Conservation (phyloP, 2,113 vertebrate species). For the Pogonocichla stellata region DNA sequence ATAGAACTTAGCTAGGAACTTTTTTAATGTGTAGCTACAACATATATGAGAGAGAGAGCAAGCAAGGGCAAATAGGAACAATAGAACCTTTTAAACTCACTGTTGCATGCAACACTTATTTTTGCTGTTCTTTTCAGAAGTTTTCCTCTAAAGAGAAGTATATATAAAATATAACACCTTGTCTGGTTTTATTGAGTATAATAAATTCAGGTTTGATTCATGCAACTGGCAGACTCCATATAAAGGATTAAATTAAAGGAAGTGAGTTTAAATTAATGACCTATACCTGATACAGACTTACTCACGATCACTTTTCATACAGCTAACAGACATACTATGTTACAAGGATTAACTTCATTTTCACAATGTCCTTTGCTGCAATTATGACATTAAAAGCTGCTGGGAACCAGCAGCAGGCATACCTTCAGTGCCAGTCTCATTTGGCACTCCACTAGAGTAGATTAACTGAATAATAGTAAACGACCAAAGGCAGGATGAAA, state of each 20-base stretch:
- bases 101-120: not conserved
- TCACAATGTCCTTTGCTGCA: not conserved
- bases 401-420: not conserved
- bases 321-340: not conserved
- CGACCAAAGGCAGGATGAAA: not conserved
- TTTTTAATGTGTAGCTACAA: not conserved
- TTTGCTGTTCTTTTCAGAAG: not conserved
- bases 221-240: not conserved
- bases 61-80: not conserved
- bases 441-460: not conserved
- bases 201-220: not conserved
- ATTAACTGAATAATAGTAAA: not conserved
- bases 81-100: not conserved
- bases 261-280: not conserved
- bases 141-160: not conserved
- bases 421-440: not conserved
- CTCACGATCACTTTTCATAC: not conserved
- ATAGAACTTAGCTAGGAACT: not conserved
- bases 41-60: not conserved
- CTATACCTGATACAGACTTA: not conserved
- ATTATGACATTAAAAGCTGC: not conserved
- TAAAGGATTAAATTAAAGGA: not conserved
- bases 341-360: not conserved
- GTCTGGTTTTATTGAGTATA: not conserved
- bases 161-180: not conserved